A percentile compares a stretch with the other conserved stretches of the same genome.
Evolutionary conservation across 2,888 invertebrate species (phyloP).

Genomic region (Trisateles emortualis): DNA sequence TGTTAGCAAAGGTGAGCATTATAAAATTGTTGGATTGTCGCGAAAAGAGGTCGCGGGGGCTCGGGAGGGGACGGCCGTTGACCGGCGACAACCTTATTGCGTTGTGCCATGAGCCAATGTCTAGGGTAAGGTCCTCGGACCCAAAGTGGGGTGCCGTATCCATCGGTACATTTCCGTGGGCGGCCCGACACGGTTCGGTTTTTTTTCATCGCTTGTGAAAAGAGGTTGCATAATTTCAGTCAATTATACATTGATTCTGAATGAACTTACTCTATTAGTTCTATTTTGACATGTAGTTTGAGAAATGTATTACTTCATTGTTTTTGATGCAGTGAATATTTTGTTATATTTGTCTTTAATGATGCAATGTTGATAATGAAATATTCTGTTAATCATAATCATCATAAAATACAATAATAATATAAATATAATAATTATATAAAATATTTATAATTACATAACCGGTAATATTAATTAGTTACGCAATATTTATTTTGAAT

Average conservation of each 20-base stretch:
- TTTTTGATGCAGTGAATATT: too few species aligned
- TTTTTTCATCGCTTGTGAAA: slow-evolving; percentile 61
- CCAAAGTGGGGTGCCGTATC: slow-evolving; percentile 68
- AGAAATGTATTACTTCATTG: too few species aligned
- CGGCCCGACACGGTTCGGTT: slow-evolving; percentile 66
- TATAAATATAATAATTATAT: too few species aligned
- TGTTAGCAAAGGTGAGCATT: slow-evolving; percentile 55
- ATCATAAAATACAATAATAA: too few species aligned
- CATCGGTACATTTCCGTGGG: slow-evolving; percentile 62
- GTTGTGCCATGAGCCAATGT: slow-evolving; percentile 70
- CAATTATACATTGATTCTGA: slow-evolving; percentile 15
- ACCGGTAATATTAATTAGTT: too few species aligned
- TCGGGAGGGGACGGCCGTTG: slow-evolving; percentile 76
- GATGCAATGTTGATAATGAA: too few species aligned
- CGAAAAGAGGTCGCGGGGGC: slow-evolving; percentile 75
- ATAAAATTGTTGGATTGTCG: slow-evolving; percentile 67
- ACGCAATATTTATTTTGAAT: too few species aligned
- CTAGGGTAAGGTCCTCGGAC: slow-evolving; percentile 81
- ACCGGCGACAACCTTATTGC: slow-evolving; percentile 80
- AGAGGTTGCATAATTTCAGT: slow-evolving; percentile 65
- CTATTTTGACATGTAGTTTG: too few species aligned
- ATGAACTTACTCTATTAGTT: not conserved
- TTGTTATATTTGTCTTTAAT: too few species aligned
- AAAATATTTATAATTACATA: too few species aligned
- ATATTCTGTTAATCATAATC: too few species aligned